phyloP scores from a whole-genome alignment of 2,113 vertebrate genomes.

The Oncorhynchus masou region DNA sequence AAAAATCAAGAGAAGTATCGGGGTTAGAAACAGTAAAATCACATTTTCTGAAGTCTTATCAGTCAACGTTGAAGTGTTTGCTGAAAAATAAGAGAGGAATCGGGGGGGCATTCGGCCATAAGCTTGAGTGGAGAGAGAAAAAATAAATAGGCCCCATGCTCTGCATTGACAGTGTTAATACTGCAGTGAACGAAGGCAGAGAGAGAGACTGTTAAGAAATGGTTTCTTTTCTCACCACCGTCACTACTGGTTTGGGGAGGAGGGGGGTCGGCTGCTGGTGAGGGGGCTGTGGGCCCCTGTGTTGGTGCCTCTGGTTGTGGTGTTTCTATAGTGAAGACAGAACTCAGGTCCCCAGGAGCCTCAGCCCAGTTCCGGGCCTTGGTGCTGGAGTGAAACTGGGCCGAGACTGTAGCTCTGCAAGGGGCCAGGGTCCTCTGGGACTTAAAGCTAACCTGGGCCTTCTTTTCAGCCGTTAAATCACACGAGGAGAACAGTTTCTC shows the following conservation, averaged over 20 bases:
- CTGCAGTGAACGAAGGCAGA: constrained; percentile 14
- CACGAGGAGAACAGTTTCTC: constrained; percentile 87
- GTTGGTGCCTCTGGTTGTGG: constrained; percentile 38
- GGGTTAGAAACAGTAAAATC: background rate
- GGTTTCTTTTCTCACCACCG: constrained; percentile 84
- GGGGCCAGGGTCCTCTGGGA: constrained; percentile 71
- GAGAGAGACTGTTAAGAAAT: constrained; percentile 38
- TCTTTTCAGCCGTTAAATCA: constrained; percentile 81
- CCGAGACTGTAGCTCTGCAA: constrained; percentile 67
- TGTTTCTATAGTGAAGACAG: constrained; percentile 71
- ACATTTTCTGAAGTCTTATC: background rate
- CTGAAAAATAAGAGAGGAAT: background rate
- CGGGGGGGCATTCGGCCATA: background rate
- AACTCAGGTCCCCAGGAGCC: constrained; percentile 75
- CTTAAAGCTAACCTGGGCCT: constrained; percentile 81
- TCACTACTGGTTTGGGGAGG: constrained; percentile 70
- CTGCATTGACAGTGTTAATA: constrained; percentile 39
- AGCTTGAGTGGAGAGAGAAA: constrained; percentile 21
- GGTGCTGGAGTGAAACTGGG: constrained; percentile 78
- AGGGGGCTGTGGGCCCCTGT: constrained; percentile 48
- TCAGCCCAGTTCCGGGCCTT: constrained; percentile 76
- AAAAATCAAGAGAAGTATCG: background rate
- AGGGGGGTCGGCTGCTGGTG: constrained; percentile 72
- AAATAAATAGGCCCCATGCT: constrained; percentile 1
- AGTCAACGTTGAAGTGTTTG: background rate